phyloP scores from a whole-genome alignment of 1,140 invertebrate species.

The Meloidogyne floridensis region DNA sequence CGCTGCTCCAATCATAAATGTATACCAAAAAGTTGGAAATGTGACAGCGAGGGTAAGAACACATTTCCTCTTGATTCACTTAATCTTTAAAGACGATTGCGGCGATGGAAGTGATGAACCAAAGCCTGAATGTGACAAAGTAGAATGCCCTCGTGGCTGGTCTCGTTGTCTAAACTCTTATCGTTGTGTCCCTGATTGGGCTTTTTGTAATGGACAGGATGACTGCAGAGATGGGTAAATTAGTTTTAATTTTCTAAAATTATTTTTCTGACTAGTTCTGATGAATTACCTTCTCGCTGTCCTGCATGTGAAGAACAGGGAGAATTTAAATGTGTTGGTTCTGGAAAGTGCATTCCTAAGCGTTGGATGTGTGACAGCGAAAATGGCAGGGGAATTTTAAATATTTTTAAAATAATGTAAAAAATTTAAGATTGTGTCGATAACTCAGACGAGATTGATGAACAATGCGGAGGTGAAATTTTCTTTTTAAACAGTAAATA shows the following conservation, averaged over 20 bases:
- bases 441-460: slow-evolving; percentile 61
- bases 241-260: neutral
- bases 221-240: slow-evolving; percentile 56
- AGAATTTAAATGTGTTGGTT: slow-evolving; percentile 67
- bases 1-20: slow-evolving; percentile 81
- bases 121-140: slow-evolving; percentile 27
- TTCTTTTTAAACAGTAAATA: neutral
- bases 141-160: slow-evolving; percentile 53
- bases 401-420: neutral
- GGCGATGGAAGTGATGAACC: slow-evolving; percentile 78
- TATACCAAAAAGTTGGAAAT: slow-evolving; percentile 75
- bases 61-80: neutral
- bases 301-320: slow-evolving; percentile 61
- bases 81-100: slow-evolving; percentile 71
- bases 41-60: slow-evolving; percentile 74
- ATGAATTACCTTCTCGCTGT: slow-evolving; percentile 51
- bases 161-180: slow-evolving; percentile 56
- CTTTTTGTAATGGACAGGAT: slow-evolving; percentile 65
- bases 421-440: slow-evolving; percentile 52
- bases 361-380: slow-evolving; percentile 86
- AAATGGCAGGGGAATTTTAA: slow-evolving; percentile 10
- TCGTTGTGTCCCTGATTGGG: slow-evolving; percentile 65
- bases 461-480: slow-evolving; percentile 38
- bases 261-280: slow-evolving; percentile 35
- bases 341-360: slow-evolving; percentile 85